Conservation (phyloP, 2,888 invertebrate species). For the Glaucopsyche alexis region DNA sequence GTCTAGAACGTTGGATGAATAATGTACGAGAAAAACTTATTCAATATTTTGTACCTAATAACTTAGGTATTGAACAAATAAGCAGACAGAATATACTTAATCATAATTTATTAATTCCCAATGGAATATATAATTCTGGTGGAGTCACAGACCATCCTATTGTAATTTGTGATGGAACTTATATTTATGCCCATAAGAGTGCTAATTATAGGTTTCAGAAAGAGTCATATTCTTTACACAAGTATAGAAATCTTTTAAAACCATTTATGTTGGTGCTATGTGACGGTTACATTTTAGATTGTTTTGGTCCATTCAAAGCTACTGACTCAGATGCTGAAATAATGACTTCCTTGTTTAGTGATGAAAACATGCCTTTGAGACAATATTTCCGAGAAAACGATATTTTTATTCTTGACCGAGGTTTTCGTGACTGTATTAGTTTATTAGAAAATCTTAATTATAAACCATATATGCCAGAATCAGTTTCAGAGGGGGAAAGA, state of each 20-base stretch:
- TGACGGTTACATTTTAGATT: slow-evolving; percentile 12
- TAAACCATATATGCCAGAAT: neutral
- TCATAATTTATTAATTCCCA: neutral
- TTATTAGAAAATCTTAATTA: too few species aligned
- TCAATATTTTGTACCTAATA: too few species aligned
- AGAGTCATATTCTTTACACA: slow-evolving; percentile 14
- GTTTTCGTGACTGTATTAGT: neutral
- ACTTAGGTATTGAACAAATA: too few species aligned
- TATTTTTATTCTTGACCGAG: neutral
- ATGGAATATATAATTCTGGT: neutral
- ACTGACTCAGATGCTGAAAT: slow-evolving; percentile 3
- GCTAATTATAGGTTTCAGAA: slow-evolving; percentile 18
- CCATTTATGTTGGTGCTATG: neutral
- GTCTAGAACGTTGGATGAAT: too few species aligned
- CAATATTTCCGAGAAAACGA: neutral
- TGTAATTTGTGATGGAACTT: neutral
- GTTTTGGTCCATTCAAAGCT: slow-evolving; percentile 10
- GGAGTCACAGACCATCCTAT: neutral
- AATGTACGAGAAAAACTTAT: too few species aligned
- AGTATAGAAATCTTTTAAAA: slow-evolving; percentile 7
- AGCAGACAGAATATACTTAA: too few species aligned
- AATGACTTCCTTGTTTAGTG: slow-evolving; percentile 1
- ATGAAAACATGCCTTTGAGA: neutral
- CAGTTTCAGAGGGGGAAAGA: neutral
- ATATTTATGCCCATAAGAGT: neutral